Base-by-base conservation (phyloP, 2,888 invertebrate genomes). In the Pristionchus arcanus region DNA sequence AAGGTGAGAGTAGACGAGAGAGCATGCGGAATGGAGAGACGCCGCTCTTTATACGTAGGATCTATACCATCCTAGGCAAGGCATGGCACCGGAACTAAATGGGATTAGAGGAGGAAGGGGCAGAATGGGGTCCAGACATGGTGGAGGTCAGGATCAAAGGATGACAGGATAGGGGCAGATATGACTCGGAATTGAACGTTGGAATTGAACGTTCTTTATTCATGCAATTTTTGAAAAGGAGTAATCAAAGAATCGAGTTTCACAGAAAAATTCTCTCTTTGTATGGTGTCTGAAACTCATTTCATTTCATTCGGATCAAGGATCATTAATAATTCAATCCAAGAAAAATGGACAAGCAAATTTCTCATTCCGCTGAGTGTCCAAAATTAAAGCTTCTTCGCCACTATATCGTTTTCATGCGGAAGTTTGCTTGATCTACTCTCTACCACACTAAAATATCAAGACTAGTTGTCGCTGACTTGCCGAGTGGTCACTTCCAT, bases 41-140 rank as follows among this genome's bases (percentile, higher is more conserved):
- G 63, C 7, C 63, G 63, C 63, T 63, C 63, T 63, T 25, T 63
- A 63, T 63, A n/a, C 63, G 63, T 3, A 13, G 11, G 42, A 49
- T 49, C 42, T 13, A 49, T 49, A 13, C 63, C 63, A 63, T 63
- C 63, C 63, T n/a, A 63, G 4, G 59, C 42, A 49, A 25, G 59
- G 63, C 63, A 63, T 5, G 68, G 16, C 68, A 71, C 68, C 68
- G 68, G 68, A 71, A 71, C 68, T 71, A 37, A 74, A 74, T 74
- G 74, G 74, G 74, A 74, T 74, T 37, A 9, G 74, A 74, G 74
- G 74, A 4, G 74, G 74, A 25, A 31, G 66, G n/a, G 66, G 68
- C 1, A 13, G 2, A 15, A 68, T 68, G 68, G 68, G 68, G 31
- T 7, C 68, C 31, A 31, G 68, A 31, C 21, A 28, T 31, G 68